These are phyloP conservation scores for Matsumurasca onukii DNA, from an alignment of 1,140 invertebrate species.

Conservation along the genomic window DNA sequence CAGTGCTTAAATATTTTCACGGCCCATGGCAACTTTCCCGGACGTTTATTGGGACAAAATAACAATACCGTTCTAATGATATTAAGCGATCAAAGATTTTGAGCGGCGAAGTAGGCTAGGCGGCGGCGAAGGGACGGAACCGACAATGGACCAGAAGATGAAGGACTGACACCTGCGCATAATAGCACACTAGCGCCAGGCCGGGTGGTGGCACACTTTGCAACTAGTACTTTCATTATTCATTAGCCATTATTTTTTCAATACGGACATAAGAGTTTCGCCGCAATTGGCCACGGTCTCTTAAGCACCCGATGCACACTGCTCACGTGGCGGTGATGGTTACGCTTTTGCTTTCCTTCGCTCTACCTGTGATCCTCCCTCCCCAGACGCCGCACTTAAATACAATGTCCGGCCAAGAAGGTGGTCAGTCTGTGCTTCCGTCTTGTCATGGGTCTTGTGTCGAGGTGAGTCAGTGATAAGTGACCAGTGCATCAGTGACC, in stretches of 20 bases:
- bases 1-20: no score
- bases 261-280: constrained; percentile 12
- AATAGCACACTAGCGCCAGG: no score
- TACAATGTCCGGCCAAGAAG: constrained; percentile 12
- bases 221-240: constrained; percentile 14
- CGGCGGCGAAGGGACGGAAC: no score
- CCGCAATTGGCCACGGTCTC: constrained; percentile 22
- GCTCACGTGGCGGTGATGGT: background rate
- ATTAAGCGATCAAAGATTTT: no score
- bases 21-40: no score
- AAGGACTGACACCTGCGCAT: no score
- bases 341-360: constrained; percentile 18
- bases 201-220: background rate
- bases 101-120: no score
- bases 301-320: constrained; percentile 23
- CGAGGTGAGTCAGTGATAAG: background rate
- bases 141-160: no score
- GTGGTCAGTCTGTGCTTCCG: background rate
- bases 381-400: background rate
- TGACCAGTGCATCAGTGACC: no score
- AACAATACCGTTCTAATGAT: no score
- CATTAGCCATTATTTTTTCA: constrained; percentile 24
- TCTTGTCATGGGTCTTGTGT: background rate
- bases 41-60: no score
- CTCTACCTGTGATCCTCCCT: constrained; percentile 4